phyloP scores from a whole-genome alignment of 2,113 vertebrate species.

The Solea solea region DNA sequence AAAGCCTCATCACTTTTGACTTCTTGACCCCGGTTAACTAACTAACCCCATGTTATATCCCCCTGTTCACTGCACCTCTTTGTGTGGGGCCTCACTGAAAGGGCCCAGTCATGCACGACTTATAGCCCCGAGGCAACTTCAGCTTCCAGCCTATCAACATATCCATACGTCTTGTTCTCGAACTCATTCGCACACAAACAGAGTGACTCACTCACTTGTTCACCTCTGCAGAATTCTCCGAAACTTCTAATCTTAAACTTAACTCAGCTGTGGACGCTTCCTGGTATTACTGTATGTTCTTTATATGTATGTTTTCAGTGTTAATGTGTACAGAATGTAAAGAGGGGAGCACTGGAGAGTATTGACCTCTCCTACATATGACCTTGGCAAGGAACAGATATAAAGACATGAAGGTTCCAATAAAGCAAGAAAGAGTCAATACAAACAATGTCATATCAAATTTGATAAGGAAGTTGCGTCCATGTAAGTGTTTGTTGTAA shows the following conservation, averaged over 20 bases:
- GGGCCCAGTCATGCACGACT: conserved; percentile 65
- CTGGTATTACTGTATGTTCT: not conserved
- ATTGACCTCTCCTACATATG: too few relatives aligned
- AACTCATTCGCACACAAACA: conserved; percentile 36
- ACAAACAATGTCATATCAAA: too few relatives aligned
- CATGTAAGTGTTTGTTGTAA: not conserved
- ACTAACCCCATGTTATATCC: conserved; percentile 71
- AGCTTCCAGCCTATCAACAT: conserved; percentile 60
- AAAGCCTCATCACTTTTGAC: conserved; percentile 65
- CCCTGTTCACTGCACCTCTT: conserved; percentile 55
- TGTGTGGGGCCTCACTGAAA: conserved; percentile 68
- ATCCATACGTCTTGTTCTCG: conserved; percentile 39
- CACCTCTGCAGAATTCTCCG: conserved; percentile 29
- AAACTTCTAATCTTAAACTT: conserved; percentile 57
- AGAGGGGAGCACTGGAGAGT: too few relatives aligned
- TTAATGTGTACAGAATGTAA: conserved; percentile 1
- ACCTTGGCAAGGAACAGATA: too few relatives aligned
- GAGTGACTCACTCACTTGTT: conserved; percentile 47
- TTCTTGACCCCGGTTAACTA: conserved; percentile 74
- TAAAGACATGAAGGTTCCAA: too few relatives aligned
- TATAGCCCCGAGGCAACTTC: conserved; percentile 47
- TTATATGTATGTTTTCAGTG: conserved; percentile 20
- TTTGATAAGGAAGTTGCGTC: not conserved
- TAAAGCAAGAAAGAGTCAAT: too few relatives aligned
- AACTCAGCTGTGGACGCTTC: conserved; percentile 14